A percentile compares a stretch with the other conserved stretches of the same genome.
These are phyloP conservation scores for Passer montanus DNA, from an alignment of 2,113 vertebrate species.

Conservation along the genomic window DNA sequence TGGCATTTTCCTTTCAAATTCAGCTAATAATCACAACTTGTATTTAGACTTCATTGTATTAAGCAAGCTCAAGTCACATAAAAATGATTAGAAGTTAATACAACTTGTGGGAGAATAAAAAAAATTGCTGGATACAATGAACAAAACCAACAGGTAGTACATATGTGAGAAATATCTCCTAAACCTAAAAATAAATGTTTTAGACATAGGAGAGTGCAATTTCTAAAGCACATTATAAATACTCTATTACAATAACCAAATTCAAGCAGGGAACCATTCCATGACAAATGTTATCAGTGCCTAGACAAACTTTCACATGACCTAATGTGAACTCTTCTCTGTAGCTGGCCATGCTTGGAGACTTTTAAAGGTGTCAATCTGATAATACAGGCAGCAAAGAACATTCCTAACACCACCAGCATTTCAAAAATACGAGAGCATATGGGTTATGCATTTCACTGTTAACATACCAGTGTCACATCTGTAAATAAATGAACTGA, in stretches of 20 bases:
- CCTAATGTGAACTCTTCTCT: constrained; percentile 11
- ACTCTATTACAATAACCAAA: neutral
- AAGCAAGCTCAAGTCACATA: neutral
- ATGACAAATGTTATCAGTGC: neutral
- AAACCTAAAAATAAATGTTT: neutral
- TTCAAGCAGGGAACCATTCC: neutral
- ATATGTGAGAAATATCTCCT: neutral
- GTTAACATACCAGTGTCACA: neutral
- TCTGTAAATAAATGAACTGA: neutral
- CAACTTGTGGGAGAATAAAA: neutral
- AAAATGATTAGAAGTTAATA: neutral
- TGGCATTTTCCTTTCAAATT: neutral
- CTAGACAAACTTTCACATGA: constrained; percentile 37
- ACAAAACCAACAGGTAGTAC: neutral
- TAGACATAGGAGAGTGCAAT: neutral
- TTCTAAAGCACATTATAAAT: neutral
- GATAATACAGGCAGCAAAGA: neutral
- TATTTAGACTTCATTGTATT: neutral
- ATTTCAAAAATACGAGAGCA: neutral
- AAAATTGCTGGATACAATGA: neutral
- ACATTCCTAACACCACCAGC: neutral
- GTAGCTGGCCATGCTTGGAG: neutral
- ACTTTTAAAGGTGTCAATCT: neutral
- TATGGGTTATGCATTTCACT: neutral
- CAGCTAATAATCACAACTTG: neutral